Evolutionary conservation across 2,797 vertebrate genomes (phyloP).

Genomic region (Brotula barbata): DNA sequence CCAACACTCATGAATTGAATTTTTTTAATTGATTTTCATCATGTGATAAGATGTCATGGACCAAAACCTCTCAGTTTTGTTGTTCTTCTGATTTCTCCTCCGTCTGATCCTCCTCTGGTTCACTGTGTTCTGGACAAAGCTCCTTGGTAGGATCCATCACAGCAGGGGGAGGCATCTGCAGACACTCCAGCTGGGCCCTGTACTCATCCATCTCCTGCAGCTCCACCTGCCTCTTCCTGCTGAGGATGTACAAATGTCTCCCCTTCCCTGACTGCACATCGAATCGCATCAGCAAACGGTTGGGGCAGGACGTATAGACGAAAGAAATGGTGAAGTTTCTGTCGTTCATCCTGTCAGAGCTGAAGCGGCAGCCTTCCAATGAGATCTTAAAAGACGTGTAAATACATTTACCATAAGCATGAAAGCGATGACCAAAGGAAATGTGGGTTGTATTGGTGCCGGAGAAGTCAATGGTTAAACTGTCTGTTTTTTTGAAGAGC

Average conservation of each 20-base stretch:
- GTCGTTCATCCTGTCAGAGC: constrained; percentile 43
- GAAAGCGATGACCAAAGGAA: constrained; percentile 57
- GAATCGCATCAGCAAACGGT: constrained; percentile 59
- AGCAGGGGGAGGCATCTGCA: constrained; percentile 17
- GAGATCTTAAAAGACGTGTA: constrained; percentile 51
- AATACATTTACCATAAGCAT: constrained; percentile 50
- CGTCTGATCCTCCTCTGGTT: too few relatives aligned
- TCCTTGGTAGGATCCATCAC: constrained; percentile 17
- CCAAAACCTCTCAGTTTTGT: too few relatives aligned
- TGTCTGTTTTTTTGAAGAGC: constrained; percentile 50
- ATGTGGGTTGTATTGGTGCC: constrained; percentile 26
- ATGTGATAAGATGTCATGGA: too few relatives aligned
- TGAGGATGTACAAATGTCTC: constrained; percentile 60
- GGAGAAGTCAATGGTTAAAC: constrained; percentile 59
- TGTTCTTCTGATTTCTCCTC: too few relatives aligned
- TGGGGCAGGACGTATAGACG: constrained; percentile 48
- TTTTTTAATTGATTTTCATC: too few relatives aligned
- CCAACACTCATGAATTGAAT: too few relatives aligned
- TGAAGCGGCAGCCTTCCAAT: constrained; percentile 23
- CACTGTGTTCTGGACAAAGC: too few relatives aligned
- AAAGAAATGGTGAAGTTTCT: constrained; percentile 42
- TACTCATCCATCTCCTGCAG: constrained; percentile 28
- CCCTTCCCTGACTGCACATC: constrained; percentile 33
- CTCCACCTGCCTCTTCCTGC: constrained; percentile 38
- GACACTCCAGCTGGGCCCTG: constrained; percentile 25